phyloP scores from a whole-genome alignment of 2,113 vertebrate genomes.

The Felis catus region DNA sequence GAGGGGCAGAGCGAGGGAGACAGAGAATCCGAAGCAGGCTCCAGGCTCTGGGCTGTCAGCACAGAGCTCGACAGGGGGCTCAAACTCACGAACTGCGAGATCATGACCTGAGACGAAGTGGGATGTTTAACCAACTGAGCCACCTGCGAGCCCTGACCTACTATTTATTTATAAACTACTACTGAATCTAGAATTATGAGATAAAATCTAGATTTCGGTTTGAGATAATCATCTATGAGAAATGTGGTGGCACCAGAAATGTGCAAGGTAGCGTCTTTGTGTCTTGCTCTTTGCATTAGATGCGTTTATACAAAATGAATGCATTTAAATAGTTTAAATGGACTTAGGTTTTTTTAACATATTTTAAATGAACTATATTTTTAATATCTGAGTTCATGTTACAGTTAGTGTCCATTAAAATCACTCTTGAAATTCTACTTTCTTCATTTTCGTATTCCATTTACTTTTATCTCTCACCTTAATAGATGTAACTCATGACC shows the following conservation, averaged over 20 bases:
- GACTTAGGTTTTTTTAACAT: neutral
- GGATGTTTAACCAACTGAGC: too few species aligned
- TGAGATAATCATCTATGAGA: too few species aligned
- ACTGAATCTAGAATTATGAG: too few species aligned
- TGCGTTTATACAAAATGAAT: neutral
- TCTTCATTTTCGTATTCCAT: neutral
- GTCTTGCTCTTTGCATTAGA: neutral
- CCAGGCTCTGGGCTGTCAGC: too few species aligned
- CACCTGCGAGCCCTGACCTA: too few species aligned
- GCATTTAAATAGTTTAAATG: neutral
- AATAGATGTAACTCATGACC: neutral
- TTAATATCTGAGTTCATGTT: neutral
- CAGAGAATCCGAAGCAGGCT: too few species aligned
- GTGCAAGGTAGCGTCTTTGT: neutral
- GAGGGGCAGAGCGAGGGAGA: too few species aligned
- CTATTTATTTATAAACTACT: too few species aligned
- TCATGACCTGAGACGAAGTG: too few species aligned
- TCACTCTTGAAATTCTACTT: neutral
- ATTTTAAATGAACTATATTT: neutral
- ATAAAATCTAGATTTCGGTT: neutral
- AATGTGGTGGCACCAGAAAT: neutral
- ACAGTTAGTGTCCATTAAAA: neutral
- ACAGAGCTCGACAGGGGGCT: too few species aligned
- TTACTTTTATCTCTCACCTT: neutral
- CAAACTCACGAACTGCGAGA: too few species aligned